Evolutionary conservation across 2,797 vertebrate genomes (phyloP).

Genomic region (Eupleurogrammus muticus): DNA sequence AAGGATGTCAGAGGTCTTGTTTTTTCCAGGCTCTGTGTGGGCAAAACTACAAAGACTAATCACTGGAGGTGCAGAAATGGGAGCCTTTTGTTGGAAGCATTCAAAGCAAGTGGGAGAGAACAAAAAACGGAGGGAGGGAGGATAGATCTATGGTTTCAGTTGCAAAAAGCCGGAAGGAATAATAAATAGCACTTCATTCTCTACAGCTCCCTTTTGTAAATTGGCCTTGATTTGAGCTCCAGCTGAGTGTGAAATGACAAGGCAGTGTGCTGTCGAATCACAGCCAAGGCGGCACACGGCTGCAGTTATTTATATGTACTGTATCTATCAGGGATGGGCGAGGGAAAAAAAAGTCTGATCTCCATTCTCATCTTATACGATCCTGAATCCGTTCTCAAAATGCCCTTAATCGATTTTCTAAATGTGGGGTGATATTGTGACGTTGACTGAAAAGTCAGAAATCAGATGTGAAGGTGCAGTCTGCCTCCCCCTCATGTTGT

Average conservation of each 20-base stretch:
- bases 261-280: slow-evolving; percentile 38
- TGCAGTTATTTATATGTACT: slow-evolving; percentile 50
- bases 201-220: slow-evolving; percentile 60
- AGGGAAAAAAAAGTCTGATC: too few species aligned
- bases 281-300: slow-evolving; percentile 32
- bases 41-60: slow-evolving; percentile 61
- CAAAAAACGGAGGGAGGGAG: not conserved
- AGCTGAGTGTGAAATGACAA: slow-evolving; percentile 71
- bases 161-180: slow-evolving; percentile 61
- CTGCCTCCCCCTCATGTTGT: too few species aligned
- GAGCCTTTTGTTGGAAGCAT: slow-evolving; percentile 63
- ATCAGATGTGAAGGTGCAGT: too few species aligned
- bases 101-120: slow-evolving; percentile 56
- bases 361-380: too few species aligned
- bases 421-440: too few species aligned
- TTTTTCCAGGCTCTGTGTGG: slow-evolving; percentile 26
- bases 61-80: slow-evolving; percentile 54
- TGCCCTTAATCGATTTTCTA: too few species aligned
- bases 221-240: slow-evolving; percentile 69
- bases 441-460: too few species aligned
- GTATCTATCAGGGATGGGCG: slow-evolving; percentile 1
- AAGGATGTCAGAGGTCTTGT: slow-evolving; percentile 43
- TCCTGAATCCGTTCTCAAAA: too few species aligned
- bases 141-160: slow-evolving; percentile 45
- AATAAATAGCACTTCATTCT: slow-evolving; percentile 62